These are phyloP conservation scores for Meteorus cinctellus DNA, from an alignment of 2,888 invertebrate genomes.

Conservation along the genomic window DNA sequence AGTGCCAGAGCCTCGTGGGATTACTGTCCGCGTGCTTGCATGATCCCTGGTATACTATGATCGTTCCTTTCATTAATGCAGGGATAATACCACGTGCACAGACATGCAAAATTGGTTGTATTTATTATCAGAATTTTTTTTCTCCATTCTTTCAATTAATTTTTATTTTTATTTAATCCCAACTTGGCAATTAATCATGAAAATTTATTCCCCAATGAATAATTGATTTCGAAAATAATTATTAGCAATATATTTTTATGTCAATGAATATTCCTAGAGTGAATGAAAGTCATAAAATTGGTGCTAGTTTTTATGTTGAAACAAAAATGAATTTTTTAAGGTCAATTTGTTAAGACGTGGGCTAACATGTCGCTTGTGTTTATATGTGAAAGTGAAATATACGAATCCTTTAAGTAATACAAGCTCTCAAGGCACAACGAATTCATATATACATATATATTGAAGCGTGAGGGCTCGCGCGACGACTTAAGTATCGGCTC, in stretches of 20 bases:
- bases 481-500: slow-evolving; percentile 47
- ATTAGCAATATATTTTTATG: slow-evolving; percentile 9
- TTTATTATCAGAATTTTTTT: slow-evolving; percentile 31
- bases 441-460: slow-evolving; percentile 1
- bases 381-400: slow-evolving; percentile 30
- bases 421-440: slow-evolving; percentile 31
- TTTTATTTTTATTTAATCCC: slow-evolving; percentile 15
- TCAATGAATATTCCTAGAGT: too few relatives aligned
- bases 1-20: slow-evolving; percentile 31
- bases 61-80: slow-evolving; percentile 40
- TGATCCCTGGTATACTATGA: slow-evolving; percentile 6
- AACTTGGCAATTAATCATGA: not conserved
- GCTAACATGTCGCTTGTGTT: not conserved
- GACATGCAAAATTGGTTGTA: slow-evolving; percentile 41
- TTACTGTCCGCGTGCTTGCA: slow-evolving; percentile 37
- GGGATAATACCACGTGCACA: slow-evolving; percentile 36
- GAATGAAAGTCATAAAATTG: too few relatives aligned
- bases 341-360: not conserved
- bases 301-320: too few relatives aligned
- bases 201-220: not conserved
- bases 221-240: slow-evolving; percentile 17
- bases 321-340: not conserved
- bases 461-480: slow-evolving; percentile 28
- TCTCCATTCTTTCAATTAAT: slow-evolving; percentile 16
- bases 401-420: slow-evolving; percentile 38